A percentile compares a stretch with the other conserved stretches of the same genome.
These are phyloP conservation scores for Myiozetetes cayanensis DNA, from an alignment of 2,113 vertebrate species.

Conservation along the genomic window DNA sequence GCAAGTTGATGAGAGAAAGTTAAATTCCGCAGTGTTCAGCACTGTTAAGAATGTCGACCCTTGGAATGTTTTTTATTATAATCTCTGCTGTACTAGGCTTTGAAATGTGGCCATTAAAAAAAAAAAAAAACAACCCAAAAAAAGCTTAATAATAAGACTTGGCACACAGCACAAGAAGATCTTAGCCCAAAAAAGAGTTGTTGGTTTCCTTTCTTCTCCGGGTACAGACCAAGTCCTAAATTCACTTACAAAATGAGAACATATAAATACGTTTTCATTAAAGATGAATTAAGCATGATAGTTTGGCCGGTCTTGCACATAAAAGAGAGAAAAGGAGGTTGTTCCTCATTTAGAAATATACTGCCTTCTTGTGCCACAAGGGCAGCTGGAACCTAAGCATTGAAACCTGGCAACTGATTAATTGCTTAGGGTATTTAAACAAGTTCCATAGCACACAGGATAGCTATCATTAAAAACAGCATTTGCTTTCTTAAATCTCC, in stretches of 20 bases:
- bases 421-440: neutral
- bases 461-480: neutral
- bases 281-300: neutral
- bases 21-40: neutral
- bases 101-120: neutral
- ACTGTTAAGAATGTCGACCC: neutral
- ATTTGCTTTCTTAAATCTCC: neutral
- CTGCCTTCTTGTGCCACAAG: neutral
- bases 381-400: neutral
- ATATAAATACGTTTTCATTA: slow-evolving; percentile 32
- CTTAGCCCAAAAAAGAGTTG: neutral
- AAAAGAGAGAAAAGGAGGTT: neutral
- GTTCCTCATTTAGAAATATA: neutral
- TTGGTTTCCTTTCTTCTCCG: neutral
- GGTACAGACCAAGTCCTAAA: neutral
- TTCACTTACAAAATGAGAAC: slow-evolving; percentile 1
- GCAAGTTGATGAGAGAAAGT: neutral
- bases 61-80: neutral
- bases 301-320: neutral
- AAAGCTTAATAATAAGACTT: neutral
- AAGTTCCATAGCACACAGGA: neutral
- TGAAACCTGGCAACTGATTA: neutral
- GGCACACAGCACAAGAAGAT: neutral
- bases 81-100: neutral
- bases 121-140: neutral